phyloP scores from a whole-genome alignment of 2,113 vertebrate genomes.

The Rhegmatorhina hoffmannsi region DNA sequence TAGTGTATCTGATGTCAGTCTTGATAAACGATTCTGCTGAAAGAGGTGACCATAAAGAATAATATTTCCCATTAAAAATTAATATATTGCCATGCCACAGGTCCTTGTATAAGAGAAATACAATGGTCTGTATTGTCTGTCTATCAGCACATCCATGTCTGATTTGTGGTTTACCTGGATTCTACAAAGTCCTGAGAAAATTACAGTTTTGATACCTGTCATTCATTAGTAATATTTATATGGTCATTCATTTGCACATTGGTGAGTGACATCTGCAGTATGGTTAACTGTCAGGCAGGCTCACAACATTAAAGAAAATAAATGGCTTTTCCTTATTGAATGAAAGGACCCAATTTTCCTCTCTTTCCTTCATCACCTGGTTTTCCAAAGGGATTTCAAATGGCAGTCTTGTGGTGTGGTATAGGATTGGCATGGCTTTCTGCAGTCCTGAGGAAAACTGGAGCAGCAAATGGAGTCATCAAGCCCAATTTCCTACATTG shows the following conservation, averaged over 20 bases:
- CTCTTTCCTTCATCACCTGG: not conserved
- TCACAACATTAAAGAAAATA: not conserved
- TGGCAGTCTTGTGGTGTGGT: not conserved
- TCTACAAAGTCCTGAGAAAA: constrained; percentile 1
- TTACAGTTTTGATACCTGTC: constrained; percentile 1
- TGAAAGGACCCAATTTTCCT: not conserved
- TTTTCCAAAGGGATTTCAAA: not conserved
- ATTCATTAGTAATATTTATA: constrained; percentile 30
- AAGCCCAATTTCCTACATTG: not conserved
- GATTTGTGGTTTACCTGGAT: constrained; percentile 16
- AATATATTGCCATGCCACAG: constrained; percentile 32
- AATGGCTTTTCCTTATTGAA: not conserved
- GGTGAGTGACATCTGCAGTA: not conserved
- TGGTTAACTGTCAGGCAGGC: not conserved
- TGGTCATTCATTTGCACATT: not conserved
- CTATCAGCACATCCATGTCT: not conserved
- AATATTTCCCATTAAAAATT: constrained; percentile 48
- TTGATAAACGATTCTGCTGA: constrained; percentile 37
- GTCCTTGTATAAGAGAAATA: not conserved
- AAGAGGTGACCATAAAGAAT: constrained; percentile 30
- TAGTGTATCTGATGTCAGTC: constrained; percentile 4
- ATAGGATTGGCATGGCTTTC: not conserved
- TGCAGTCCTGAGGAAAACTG: not conserved
- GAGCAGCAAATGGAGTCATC: not conserved
- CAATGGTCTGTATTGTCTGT: constrained; percentile 4